phyloP scores from a whole-genome alignment of 2,888 invertebrate species.

The Tetramorium bicarinatum region DNA sequence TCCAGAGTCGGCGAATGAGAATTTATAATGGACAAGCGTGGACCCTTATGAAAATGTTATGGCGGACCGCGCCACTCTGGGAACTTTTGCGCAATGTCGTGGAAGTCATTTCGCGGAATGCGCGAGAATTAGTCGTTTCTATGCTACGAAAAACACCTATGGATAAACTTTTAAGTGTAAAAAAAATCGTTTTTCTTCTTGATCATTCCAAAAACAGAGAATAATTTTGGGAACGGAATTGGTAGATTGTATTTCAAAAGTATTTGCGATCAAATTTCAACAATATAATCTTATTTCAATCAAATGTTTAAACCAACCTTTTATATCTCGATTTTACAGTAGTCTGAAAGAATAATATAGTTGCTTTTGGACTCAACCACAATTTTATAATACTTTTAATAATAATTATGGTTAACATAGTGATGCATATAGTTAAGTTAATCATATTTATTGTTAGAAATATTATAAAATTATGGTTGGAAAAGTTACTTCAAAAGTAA shows the following conservation, averaged over 20 bases:
- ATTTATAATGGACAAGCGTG: conserved; percentile 49
- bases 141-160: not conserved
- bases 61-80: conserved; percentile 19
- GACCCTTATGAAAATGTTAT: conserved; percentile 67
- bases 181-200: not conserved
- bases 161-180: not conserved
- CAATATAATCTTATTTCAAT: not conserved
- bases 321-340: not conserved
- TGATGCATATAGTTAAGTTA: too few species aligned
- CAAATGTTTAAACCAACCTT: not conserved
- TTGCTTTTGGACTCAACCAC: too few species aligned
- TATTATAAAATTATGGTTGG: too few species aligned
- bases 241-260: not conserved
- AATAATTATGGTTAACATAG: too few species aligned
- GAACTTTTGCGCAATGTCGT: conserved; percentile 19
- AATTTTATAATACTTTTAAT: too few species aligned
- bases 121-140: conserved; percentile 21
- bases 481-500: too few species aligned
- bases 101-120: conserved; percentile 5
- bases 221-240: not conserved
- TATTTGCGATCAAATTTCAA: not conserved
- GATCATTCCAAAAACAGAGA: not conserved
- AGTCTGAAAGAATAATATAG: too few species aligned
- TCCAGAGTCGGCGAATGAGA: conserved; percentile 46
- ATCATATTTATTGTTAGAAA: too few species aligned